phyloP scores from a whole-genome alignment of 1,140 invertebrate species.

The Rhagoletis pomonella region DNA sequence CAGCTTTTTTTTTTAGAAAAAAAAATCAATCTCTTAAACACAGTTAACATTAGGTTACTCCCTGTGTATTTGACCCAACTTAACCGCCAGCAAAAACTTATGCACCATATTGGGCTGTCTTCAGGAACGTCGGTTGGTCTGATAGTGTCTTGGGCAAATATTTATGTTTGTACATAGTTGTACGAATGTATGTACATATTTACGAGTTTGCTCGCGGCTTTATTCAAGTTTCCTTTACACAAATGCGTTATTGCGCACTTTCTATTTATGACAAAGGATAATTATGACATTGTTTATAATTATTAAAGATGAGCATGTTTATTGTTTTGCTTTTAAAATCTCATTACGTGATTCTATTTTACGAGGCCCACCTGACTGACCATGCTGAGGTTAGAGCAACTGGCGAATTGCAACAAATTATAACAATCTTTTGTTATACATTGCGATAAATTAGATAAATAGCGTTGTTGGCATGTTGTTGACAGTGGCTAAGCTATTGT shows the following conservation, averaged over 20 bases:
- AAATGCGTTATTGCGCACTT: neutral
- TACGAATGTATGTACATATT: too few relatives aligned
- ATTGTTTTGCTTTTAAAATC: neutral
- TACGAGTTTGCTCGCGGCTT: too few relatives aligned
- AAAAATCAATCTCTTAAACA: too few relatives aligned
- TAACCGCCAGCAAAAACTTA: too few relatives aligned
- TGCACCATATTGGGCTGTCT: too few relatives aligned
- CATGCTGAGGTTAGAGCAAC: neutral
- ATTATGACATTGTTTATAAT: slow-evolving; percentile 22
- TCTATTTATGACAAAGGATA: neutral
- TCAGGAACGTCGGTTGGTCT: too few relatives aligned
- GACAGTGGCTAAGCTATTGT: neutral
- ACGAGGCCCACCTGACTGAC: neutral
- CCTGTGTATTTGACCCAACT: too few relatives aligned
- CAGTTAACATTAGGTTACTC: too few relatives aligned
- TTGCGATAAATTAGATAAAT: neutral
- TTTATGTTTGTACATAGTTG: too few relatives aligned
- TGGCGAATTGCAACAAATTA: neutral
- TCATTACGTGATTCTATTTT: neutral
- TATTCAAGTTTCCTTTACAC: too few relatives aligned
- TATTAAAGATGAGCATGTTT: slow-evolving; percentile 5
- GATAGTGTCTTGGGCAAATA: too few relatives aligned
- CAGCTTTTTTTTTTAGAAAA: too few relatives aligned
- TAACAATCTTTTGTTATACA: neutral
- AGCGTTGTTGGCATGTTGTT: neutral